phyloP scores from a whole-genome alignment of 2,113 vertebrate genomes.

The Cygnus atratus region DNA sequence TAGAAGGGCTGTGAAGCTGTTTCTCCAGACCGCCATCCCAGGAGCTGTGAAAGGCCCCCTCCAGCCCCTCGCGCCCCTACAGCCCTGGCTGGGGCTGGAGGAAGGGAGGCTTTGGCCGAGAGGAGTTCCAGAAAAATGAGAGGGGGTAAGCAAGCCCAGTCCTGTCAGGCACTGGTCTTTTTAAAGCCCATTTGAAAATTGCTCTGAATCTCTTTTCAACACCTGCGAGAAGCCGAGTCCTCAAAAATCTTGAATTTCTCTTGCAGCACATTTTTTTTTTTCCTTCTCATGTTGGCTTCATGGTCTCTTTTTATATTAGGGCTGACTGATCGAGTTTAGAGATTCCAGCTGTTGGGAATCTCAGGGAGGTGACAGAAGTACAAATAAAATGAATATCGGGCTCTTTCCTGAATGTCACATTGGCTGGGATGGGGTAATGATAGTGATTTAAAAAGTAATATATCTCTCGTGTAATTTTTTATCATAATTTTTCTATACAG shows the following conservation, averaged over 20 bases:
- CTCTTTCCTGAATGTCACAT: background rate
- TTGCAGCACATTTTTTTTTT: background rate
- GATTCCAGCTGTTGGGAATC: background rate
- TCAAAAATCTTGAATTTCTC: background rate
- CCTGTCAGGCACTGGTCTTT: background rate
- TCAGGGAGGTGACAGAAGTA: background rate
- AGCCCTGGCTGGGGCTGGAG: background rate
- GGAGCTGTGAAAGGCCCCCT: background rate
- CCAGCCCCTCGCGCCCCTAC: background rate
- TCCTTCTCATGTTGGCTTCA: background rate
- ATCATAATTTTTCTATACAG: conserved; percentile 48
- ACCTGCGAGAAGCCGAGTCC: background rate
- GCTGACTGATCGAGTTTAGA: background rate
- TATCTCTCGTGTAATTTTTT: conserved; percentile 43
- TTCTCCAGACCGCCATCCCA: fast-evolving
- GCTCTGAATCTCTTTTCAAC: background rate
- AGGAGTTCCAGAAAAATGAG: background rate
- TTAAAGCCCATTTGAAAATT: background rate
- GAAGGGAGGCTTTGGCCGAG: background rate
- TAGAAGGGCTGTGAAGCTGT: background rate
- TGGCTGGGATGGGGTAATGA: background rate
- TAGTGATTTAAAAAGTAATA: conserved; percentile 50
- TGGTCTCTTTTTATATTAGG: background rate
- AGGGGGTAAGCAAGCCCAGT: background rate
- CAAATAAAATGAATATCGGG: background rate